Evolutionary conservation across 2,113 vertebrate genomes (phyloP).

Genomic region (Grus americana): DNA sequence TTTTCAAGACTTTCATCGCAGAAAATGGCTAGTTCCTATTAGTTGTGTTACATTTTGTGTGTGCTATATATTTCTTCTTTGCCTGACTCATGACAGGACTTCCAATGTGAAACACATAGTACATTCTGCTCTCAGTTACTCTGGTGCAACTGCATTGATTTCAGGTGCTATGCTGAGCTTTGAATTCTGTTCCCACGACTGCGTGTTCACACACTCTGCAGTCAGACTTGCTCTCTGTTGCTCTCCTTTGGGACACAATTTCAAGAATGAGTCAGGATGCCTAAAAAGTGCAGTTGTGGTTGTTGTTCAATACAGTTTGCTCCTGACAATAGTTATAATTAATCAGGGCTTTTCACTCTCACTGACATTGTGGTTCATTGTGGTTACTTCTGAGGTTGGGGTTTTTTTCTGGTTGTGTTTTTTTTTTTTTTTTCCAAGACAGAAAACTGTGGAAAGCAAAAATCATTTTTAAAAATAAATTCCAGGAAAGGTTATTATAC

Average conservation of each 20-base stretch:
- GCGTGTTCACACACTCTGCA: neutral
- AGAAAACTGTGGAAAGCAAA: neutral
- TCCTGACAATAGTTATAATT: slow-evolving; percentile 8
- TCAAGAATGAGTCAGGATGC: slow-evolving; percentile 10
- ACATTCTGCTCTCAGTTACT: neutral
- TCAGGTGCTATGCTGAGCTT: neutral
- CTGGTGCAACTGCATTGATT: neutral
- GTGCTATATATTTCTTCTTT: neutral
- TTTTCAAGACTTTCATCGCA: neutral
- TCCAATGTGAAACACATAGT: neutral
- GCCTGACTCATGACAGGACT: neutral
- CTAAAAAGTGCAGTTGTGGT: neutral
- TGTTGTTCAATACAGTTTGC: neutral
- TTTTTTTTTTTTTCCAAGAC: neutral
- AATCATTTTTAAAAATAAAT: slow-evolving; percentile 18
- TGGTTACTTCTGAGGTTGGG: neutral
- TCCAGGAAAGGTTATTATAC: neutral
- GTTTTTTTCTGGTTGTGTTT: neutral
- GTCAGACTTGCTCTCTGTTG: neutral
- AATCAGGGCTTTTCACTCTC: slow-evolving; percentile 21
- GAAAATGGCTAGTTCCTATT: neutral
- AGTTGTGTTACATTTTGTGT: neutral
- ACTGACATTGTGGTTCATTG: neutral
- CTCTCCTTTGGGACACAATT: neutral
- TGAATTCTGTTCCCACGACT: neutral